Percentiles rank a stretch among this genome's conserved stretches.
Conservation (phyloP, 2,113 vertebrate genomes). For the Merops nubicus region DNA sequence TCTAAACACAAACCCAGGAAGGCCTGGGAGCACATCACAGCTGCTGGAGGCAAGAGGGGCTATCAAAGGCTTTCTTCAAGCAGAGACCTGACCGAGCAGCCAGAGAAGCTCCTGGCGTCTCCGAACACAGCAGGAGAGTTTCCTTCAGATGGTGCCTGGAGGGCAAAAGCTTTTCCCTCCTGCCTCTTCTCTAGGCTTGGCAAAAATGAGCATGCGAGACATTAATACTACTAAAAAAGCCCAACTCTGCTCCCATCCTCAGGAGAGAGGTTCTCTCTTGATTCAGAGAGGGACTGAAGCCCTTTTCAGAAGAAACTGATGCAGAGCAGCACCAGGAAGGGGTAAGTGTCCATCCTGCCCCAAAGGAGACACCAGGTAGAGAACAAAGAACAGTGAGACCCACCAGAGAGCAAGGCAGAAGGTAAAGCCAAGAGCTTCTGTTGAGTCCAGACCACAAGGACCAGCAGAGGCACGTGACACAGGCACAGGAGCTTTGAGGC, state of each 20-base stretch:
- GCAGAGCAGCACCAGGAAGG: neutral
- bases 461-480: neutral
- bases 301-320: neutral
- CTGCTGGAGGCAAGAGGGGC: neutral
- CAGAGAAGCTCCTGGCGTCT: neutral
- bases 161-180: neutral
- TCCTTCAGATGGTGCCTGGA: neutral
- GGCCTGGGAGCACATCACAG: neutral
- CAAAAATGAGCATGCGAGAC: neutral
- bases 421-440: neutral
- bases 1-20: neutral
- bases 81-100: neutral
- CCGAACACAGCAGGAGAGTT: neutral
- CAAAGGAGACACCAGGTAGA: rapidly evolving
- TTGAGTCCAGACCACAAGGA: neutral
- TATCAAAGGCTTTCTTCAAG: neutral
- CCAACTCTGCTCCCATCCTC: neutral
- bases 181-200: neutral
- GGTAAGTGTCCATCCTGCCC: rapidly evolving
- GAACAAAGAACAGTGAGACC: neutral
- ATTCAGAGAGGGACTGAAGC: neutral
- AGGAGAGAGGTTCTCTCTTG: neutral
- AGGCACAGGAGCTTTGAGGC: rapidly evolving
- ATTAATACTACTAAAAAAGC: neutral
- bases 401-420: neutral